A percentile compares a stretch with the other conserved stretches of the same genome.
These are phyloP conservation scores for Drosophila lacertosa DNA, from an alignment of 1,140 invertebrate species.

Conservation along the genomic window DNA sequence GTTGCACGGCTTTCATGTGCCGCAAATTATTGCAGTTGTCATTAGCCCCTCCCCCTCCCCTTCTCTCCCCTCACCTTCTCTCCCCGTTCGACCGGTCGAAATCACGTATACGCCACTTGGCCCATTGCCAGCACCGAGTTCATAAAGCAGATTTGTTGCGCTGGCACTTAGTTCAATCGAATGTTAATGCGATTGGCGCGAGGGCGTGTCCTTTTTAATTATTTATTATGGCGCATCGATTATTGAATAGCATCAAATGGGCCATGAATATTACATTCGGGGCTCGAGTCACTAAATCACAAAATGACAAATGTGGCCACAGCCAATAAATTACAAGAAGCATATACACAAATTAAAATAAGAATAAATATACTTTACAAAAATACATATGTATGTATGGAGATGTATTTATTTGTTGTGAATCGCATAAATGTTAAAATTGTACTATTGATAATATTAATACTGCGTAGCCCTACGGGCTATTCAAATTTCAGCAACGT, in stretches of 20 bases:
- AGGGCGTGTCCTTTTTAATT: slow-evolving; percentile 35
- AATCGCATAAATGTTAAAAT: slow-evolving; percentile 48
- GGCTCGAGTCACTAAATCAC: slow-evolving; percentile 32
- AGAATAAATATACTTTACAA: slow-evolving; percentile 8
- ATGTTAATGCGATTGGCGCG: slow-evolving; percentile 13
- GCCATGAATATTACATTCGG: slow-evolving; percentile 38
- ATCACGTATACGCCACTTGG: slow-evolving; percentile 52
- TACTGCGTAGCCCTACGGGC: slow-evolving; percentile 1
- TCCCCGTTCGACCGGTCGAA: no score
- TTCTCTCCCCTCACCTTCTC: no score
- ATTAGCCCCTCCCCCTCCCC: no score
- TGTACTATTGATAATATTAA: slow-evolving; percentile 58
- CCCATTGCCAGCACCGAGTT: neutral
- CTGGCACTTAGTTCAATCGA: slow-evolving; percentile 21
- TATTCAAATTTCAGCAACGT: slow-evolving; percentile 16
- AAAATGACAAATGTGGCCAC: slow-evolving; percentile 29
- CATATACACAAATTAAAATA: neutral
- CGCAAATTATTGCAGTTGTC: slow-evolving; percentile 56
- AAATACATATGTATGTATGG: neutral
- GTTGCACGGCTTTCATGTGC: slow-evolving; percentile 24
- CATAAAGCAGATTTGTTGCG: slow-evolving; percentile 3
- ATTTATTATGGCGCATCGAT: slow-evolving; percentile 44
- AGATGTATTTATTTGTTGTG: slow-evolving; percentile 16
- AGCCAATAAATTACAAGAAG: slow-evolving; percentile 31
- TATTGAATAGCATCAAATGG: slow-evolving; percentile 37